Conservation (phyloP, 2,797 vertebrate species). For the Muraenolepis orangiensis region DNA sequence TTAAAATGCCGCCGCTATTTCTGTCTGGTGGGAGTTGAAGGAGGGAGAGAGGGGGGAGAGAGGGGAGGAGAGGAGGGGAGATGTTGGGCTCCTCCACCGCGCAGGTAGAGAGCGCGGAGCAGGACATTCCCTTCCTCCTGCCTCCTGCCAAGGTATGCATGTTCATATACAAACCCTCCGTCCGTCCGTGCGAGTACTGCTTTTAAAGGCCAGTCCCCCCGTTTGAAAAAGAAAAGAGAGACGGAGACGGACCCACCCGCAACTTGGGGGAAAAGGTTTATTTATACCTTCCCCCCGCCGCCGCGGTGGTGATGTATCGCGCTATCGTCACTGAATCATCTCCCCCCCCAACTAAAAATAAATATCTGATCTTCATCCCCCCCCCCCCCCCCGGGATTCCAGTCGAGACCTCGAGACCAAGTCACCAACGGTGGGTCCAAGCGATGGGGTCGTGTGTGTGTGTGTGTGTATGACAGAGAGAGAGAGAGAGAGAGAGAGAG, state of each 20-base stretch:
- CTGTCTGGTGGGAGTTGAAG: conserved; percentile 39
- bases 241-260: conserved; percentile 34
- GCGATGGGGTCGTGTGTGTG: too few species aligned
- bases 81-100: conserved; percentile 11
- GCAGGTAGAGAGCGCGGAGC: conserved; percentile 53
- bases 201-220: conserved; percentile 53
- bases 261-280: too few species aligned
- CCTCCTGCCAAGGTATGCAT: conserved; percentile 70
- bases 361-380: too few species aligned
- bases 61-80: neutral
- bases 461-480: too few species aligned
- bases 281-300: conserved; percentile 25
- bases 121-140: conserved; percentile 64
- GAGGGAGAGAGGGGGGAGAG: conserved; percentile 2
- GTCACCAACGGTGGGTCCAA: too few species aligned
- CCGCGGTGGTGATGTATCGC: neutral
- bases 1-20: conserved; percentile 61
- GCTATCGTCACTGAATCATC: too few species aligned
- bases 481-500: too few species aligned
- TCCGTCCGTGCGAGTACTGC: conserved; percentile 45
- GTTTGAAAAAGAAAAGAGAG: too few species aligned
- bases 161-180: conserved; percentile 67
- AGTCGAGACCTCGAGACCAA: too few species aligned
- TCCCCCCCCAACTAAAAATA: too few species aligned
- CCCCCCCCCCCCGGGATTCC: too few species aligned